phyloP scores from a whole-genome alignment of 92 coral and sea anemone species.

The Blastomussa wellsi region DNA sequence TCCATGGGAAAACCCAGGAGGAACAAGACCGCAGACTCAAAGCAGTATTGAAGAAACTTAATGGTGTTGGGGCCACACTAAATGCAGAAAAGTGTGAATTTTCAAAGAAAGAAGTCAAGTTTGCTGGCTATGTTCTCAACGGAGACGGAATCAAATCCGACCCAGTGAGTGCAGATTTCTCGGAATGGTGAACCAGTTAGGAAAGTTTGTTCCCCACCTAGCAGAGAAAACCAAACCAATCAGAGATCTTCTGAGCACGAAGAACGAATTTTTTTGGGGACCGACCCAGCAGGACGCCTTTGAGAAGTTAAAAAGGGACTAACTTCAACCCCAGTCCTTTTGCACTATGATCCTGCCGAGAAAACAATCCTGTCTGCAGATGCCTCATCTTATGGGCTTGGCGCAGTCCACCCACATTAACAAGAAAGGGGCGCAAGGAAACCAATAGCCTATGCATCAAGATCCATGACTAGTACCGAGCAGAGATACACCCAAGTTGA shows the following conservation, averaged over 20 bases:
- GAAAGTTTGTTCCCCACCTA: too few relatives aligned
- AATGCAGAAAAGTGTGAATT: constrained; percentile 58
- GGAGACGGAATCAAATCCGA: constrained; percentile 25
- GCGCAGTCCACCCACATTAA: constrained; percentile 50
- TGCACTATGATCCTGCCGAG: constrained; percentile 43
- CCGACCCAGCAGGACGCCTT: constrained; percentile 37
- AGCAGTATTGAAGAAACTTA: too few relatives aligned
- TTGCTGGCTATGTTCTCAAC: constrained; percentile 37
- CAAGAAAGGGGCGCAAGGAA: constrained; percentile 33
- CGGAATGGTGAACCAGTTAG: too few relatives aligned
- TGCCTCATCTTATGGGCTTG: constrained; percentile 56
- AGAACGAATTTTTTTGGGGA: constrained; percentile 50
- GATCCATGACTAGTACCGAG: constrained; percentile 44
- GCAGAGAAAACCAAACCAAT: constrained; percentile 40
- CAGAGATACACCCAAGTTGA: constrained; percentile 58
- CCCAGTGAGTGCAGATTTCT: too few relatives aligned
- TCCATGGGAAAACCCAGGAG: too few relatives aligned
- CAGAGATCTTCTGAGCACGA: constrained; percentile 32
- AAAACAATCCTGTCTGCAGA: constrained; percentile 50
- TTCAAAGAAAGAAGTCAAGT: constrained; percentile 37
- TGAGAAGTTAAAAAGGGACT: constrained; percentile 34
- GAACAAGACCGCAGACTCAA: too few relatives aligned
- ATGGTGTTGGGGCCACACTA: constrained; percentile 44
- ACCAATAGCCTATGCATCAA: constrained; percentile 49
- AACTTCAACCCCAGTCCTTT: constrained; percentile 46